Base-by-base conservation (phyloP, 2,113 vertebrate species). In the Cercocebus atys region DNA sequence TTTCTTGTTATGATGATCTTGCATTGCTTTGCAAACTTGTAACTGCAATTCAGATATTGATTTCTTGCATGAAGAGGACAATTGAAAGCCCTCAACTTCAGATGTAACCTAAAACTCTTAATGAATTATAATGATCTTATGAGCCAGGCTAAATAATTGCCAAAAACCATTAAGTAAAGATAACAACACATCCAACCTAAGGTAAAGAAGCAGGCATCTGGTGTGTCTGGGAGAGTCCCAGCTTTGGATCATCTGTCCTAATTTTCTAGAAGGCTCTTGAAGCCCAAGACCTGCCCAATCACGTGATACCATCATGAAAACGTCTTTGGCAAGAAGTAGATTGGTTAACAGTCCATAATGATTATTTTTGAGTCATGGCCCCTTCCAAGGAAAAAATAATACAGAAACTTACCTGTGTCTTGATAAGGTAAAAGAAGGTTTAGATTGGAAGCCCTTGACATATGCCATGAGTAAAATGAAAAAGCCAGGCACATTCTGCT, bases 11-110 rank as follows among this genome's bases (percentile, higher is more conserved):
- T 10, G 52, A 80, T 96, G 90, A 85, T 95, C 93, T 82, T 91
- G 14, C 57, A 66, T 96, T 97, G 96, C 80, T 97, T 92, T 80
- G 38, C 84, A 96, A 73, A 17, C 45, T 95, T 92, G 13, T 73
- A 95, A 90, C 55, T 96, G n/a, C 91, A 93, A 47, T 94, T 92
- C 81, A 94, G 66, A 86, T 79, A 79, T 78, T 95, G 84, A 95
- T 88, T 94, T 85, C 43, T 90, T 88, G 23, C 27, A 66, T 88
- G 90, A 97, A 95, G 93, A 91, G 72, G 66, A 88, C 68, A 66
- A 87, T 96, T 94, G 52, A 96, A 82, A 94, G 94, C 84, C 88
- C 85, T 97, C 92, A 90, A 78, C 52, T 93, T 93, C 72, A 95
- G 76, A 81, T 70, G 25, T 61, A 90, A 59, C 78, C 85, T 82